Conservation (phyloP, 2,113 vertebrate genomes). For the Phyllopteryx taeniolatus region DNA sequence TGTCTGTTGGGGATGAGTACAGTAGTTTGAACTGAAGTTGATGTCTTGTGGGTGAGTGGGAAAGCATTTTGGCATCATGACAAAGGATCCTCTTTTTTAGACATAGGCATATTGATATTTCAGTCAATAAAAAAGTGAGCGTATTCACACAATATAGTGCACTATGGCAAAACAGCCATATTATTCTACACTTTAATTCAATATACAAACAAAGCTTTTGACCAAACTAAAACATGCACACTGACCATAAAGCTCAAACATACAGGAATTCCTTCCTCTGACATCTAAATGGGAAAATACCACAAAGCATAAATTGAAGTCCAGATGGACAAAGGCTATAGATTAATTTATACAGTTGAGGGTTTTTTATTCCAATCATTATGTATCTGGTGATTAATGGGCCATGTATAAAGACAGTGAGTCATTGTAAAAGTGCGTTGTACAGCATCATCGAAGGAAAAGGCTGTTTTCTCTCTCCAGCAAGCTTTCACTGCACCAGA, state of each 20-base stretch:
- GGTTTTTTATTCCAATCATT: slow-evolving; percentile 9
- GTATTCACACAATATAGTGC: slow-evolving; percentile 10
- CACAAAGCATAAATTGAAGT: slow-evolving; percentile 39
- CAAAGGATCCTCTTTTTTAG: background rate
- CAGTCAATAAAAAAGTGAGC: background rate
- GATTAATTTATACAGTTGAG: background rate
- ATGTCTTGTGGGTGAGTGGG: background rate
- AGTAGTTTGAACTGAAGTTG: background rate
- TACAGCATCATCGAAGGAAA: slow-evolving; percentile 3
- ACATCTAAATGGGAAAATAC: slow-evolving; percentile 8
- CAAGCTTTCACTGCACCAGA: background rate
- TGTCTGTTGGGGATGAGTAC: background rate
- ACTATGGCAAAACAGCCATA: background rate
- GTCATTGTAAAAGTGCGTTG: slow-evolving; percentile 30
- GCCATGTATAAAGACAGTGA: slow-evolving; percentile 17
- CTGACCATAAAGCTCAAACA: background rate
- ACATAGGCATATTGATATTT: background rate
- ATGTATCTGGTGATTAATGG: slow-evolving; percentile 6
- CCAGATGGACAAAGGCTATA: slow-evolving; percentile 21
- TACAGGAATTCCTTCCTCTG: background rate
- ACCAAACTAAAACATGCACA: background rate
- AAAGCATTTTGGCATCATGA: background rate
- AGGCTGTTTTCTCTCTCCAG: background rate
- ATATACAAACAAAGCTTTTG: background rate
- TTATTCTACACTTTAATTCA: background rate